Evolutionary conservation across 2,113 vertebrate genomes (phyloP), one percentile per base, ranked within the genome.

Genomic region (Bungarus multicinctus): DNA sequence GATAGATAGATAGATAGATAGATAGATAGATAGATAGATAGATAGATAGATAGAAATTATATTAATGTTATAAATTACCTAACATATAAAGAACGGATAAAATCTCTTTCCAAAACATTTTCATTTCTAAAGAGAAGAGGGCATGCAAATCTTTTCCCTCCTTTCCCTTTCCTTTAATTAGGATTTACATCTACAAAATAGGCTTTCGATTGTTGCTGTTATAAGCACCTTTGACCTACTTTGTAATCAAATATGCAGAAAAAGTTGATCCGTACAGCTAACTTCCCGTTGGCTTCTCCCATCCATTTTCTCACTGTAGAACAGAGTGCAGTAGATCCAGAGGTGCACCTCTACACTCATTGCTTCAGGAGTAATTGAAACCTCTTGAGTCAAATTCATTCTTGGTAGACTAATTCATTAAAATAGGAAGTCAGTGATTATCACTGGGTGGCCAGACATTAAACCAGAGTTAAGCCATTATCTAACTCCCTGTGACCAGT

Each of bases 381-480:
- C 43, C 88, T 87, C 88, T 52, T 87, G 85, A 52, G 93, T 52
- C 39, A 92, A 81, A 90, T 85, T 50, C 50, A 85, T 81, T 94
- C 60, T 88, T 30, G 64, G 60, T 81, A 88, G 85, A 60, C 89
- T 88, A 87, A 94, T 92, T 88, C n/a, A 64, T 92, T 88, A 88
- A 69, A 89, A 69, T 9, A 58, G 57, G 43, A 57, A 53, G 43
- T 34, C 39, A 57, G 87, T 90, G 93, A 20, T 60, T 88, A 81
- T 30, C 85, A 3, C 60, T 53, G 89, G 85, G 89, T 88, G 60
- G 85, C 23, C 58, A 30, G 91, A 87, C 85, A 94, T 92, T 88
- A 90, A 90, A 88, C 57, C 1, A n/a, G 93, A 89, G 58, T 58
- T 47, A 81, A 85, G 57, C 54, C 90, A 94, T 94, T 94, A 92